Evolutionary conservation across 2,113 vertebrate genomes (phyloP).

Genomic region (Kryptolebias marmoratus): DNA sequence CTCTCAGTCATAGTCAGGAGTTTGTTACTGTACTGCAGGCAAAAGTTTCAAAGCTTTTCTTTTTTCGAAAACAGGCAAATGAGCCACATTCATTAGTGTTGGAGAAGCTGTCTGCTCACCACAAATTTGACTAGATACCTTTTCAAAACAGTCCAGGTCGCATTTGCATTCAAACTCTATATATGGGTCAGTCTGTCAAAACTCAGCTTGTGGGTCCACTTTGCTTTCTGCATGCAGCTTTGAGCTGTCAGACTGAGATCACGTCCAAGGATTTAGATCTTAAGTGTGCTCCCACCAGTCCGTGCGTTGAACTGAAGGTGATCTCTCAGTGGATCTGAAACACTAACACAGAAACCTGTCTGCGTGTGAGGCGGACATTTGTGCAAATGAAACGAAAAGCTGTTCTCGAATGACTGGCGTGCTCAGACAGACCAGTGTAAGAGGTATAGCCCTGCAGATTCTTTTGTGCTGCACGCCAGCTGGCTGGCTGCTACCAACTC

Average conservation of each 20-base stretch:
- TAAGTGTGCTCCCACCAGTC: background rate
- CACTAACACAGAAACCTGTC: slow-evolving; percentile 7
- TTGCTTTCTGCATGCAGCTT: background rate
- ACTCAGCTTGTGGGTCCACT: background rate
- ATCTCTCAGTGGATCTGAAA: slow-evolving; percentile 8
- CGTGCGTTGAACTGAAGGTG: background rate
- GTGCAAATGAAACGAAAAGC: slow-evolving; percentile 55
- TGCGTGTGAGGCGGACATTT: slow-evolving; percentile 26
- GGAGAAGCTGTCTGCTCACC: background rate
- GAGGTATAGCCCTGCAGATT: slow-evolving; percentile 13
- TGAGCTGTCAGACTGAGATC: background rate
- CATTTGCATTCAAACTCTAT: slow-evolving; percentile 29
- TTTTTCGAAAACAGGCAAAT: slow-evolving; percentile 8
- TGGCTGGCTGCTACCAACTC: slow-evolving; percentile 56
- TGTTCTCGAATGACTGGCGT: slow-evolving; percentile 24
- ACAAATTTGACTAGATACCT: slow-evolving; percentile 26
- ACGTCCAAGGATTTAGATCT: background rate
- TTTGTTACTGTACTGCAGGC: background rate
- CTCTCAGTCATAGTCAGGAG: background rate
- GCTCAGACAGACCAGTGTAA: slow-evolving; percentile 20
- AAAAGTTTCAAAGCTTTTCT: slow-evolving; percentile 1
- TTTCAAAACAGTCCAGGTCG: background rate
- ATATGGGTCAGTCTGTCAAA: background rate
- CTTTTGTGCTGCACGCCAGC: slow-evolving; percentile 49
- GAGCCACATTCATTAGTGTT: background rate